A percentile compares a stretch with the other conserved stretches of the same genome.
Conservation (phyloP, 2,113 vertebrate genomes). For the Bufo gargarizans region DNA sequence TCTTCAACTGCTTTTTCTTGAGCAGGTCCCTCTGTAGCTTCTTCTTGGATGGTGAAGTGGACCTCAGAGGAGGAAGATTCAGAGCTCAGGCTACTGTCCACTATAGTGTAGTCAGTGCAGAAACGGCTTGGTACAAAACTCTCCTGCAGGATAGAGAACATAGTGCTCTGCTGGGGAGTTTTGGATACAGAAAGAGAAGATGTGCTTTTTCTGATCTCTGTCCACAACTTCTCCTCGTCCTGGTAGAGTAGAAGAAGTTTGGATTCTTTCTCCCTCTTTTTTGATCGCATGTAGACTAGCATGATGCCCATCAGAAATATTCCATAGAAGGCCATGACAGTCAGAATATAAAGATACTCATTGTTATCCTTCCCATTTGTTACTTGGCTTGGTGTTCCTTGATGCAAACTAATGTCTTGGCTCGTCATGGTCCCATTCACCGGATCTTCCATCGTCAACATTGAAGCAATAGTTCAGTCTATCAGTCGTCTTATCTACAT, state of each 20-base stretch:
- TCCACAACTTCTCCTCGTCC: slow-evolving; percentile 89
- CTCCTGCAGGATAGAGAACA: slow-evolving; percentile 77
- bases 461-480: slow-evolving; percentile 49
- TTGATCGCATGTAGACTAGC: slow-evolving; percentile 92
- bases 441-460: slow-evolving; percentile 78
- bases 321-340: slow-evolving; percentile 93
- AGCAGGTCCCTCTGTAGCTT: slow-evolving; percentile 76
- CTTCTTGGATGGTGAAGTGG: slow-evolving; percentile 88
- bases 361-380: slow-evolving; percentile 69
- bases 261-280: slow-evolving; percentile 83
- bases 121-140: slow-evolving; percentile 79
- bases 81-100: slow-evolving; percentile 90
- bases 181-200: slow-evolving; percentile 69
- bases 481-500: neutral
- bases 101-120: slow-evolving; percentile 85
- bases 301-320: slow-evolving; percentile 90
- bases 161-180: slow-evolving; percentile 74
- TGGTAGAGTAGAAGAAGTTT: slow-evolving; percentile 88
- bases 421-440: slow-evolving; percentile 65
- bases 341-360: slow-evolving; percentile 87
- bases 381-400: slow-evolving; percentile 44
- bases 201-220: slow-evolving; percentile 78
- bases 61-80: slow-evolving; percentile 88
- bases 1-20: slow-evolving; percentile 73
- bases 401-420: slow-evolving; percentile 50